Evolutionary conservation across 2,888 invertebrate genomes (phyloP), one percentile per base, ranked within the genome.

Genomic region (Leptopterna dolabrata): DNA sequence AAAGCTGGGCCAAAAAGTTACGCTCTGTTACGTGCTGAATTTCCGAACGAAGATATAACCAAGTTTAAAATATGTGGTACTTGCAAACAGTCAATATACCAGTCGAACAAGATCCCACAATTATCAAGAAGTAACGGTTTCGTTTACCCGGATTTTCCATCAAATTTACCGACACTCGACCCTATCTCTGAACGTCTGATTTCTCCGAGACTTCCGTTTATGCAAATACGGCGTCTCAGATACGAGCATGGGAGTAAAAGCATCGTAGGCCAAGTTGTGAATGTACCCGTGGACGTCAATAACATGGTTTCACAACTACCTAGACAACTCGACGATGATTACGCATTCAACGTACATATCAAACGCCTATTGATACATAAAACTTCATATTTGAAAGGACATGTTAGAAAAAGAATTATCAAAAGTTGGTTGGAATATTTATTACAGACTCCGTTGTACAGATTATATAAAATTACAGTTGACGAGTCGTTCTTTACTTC

Each of bases 141-240:
- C 76, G 76, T n/a, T 3, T 76, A 76, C 45, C 76, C 76, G 19
- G 6, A 3, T 4, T 76, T 76, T 7, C 76, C 76, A n/a, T 76
- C 76, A 3, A 76, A 76, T 80, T 80, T 47, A 24, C 47, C 80
- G 24, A 9, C 51, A 29, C 51, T 80, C 9, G 51, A 80, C 29
- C 80, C 80, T 45, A 80, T 51, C 45, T 45, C 80, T 19, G 80
- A 80, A 80, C 45, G 80, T 9, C 80, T 80, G 80, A 51, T 80
- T 45, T 80, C 80, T 47, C 80, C 80, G 9, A 9, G 80, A 47
- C 51, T 80, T 45, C 80, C 80, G 45, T 80, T 80, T 27, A 80
- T 80, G 80, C 80, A 80, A 80, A 45, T 80, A 45, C 45, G 80
- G 47, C 45, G 80, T 19, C 80, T 80, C 24, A 45, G 80, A 27